A percentile compares a stretch with the other conserved stretches of the same genome.
phyloP scores from a whole-genome alignment of 2,113 vertebrate genomes.

The Aegithalos caudatus region DNA sequence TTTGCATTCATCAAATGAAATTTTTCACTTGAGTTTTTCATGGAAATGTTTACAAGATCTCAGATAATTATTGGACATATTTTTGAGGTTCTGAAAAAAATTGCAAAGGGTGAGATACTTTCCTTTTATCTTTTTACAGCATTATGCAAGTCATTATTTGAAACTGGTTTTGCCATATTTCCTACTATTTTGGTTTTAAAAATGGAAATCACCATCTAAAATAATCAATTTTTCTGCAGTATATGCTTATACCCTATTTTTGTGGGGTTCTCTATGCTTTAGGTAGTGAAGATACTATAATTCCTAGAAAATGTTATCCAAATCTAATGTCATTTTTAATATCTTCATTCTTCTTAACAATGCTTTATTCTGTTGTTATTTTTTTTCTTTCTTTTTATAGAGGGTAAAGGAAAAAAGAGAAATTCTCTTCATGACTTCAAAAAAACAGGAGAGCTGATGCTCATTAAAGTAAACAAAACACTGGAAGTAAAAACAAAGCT shows the following conservation, averaged over 20 bases:
- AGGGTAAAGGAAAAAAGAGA: conserved; percentile 80
- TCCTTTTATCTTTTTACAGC: neutral
- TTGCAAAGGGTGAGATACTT: neutral
- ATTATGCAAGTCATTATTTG: neutral
- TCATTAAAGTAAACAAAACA: conserved; percentile 78
- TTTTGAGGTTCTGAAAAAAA: neutral
- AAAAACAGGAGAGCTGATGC: conserved; percentile 82
- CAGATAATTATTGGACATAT: neutral
- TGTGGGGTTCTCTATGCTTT: neutral
- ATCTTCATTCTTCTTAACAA: neutral
- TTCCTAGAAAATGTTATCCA: neutral
- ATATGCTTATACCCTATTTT: neutral
- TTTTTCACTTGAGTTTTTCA: neutral
- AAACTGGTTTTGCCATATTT: neutral
- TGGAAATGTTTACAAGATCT: neutral
- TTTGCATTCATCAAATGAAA: neutral
- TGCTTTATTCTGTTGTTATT: neutral
- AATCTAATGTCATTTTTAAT: neutral
- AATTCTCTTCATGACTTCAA: conserved; percentile 92
- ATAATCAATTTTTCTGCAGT: neutral
- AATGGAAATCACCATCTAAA: neutral
- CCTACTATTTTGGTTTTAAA: neutral
- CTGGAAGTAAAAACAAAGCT: conserved; percentile 83
- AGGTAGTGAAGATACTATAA: neutral
- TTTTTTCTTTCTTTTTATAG: conserved; percentile 65